Evolutionary conservation across 2,888 invertebrate genomes (phyloP), one percentile per base, ranked within the genome.

Genomic region (Disparrhopalites patrizii): DNA sequence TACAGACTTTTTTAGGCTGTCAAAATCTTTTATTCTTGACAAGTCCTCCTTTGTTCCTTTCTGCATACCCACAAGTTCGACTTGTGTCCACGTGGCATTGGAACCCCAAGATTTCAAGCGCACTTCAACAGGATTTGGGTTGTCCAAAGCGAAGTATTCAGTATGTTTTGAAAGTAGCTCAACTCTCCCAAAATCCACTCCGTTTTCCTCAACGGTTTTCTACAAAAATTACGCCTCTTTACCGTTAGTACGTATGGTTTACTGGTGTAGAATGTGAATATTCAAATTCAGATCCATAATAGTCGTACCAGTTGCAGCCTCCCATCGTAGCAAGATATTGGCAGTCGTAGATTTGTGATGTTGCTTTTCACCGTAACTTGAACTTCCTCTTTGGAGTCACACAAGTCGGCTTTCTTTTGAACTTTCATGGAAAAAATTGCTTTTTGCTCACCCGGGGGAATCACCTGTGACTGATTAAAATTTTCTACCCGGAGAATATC

Each of bases 41-140:
- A 75, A 69, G 66, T 74, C 73, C 63, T 75, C 75, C 61, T 73
- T 74, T 0, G 67, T 79, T 40, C 84, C 85, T 68, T 78, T 81
- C 71, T 83, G 82, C 75, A 87, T 87, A 38, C 87, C 87, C 73
- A 85, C 78, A 57, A 88, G 80, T 75, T 84, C 84, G 58, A 86
- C 81, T 54, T 81, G 81, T 2, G 84, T 83, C 70, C 83, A 82
- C 5, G 84, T 83, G 76, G 85, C 81, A 72, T 86, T 85, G 4
- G 84, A 83, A 51, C 83, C 83, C 81, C 86, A 83, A 36, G 82
- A 82, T 70, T 82, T 83, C 70, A 87, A 77, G 66, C 83, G 82
- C 74, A 91, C 84, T 75, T 85, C 83, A 31, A 90, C 85, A 13
- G 90, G 90, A 80, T 91, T 91, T 70, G 85, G 83, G 80, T 91